Conservation (phyloP, 2,113 vertebrate species). For the Alligator mississippiensis region DNA sequence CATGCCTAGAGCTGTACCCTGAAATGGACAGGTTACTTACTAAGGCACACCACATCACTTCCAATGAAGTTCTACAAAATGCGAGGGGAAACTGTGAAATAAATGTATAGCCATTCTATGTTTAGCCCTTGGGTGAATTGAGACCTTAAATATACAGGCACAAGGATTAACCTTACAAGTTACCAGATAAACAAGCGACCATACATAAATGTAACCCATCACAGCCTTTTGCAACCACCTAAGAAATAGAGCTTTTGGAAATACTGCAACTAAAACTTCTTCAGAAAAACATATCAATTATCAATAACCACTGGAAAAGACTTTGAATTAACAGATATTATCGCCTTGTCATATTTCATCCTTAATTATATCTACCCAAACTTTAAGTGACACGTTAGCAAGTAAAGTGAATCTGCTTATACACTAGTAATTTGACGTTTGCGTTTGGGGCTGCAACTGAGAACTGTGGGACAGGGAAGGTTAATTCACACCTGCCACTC, state of each 20-base stretch:
- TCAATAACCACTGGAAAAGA: background rate
- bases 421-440: background rate
- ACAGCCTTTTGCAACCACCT: background rate
- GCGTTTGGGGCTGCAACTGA: background rate
- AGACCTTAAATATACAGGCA: slow-evolving; percentile 3
- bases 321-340: slow-evolving; percentile 17
- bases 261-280: background rate
- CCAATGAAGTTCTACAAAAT: slow-evolving; percentile 44
- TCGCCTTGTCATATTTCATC: background rate
- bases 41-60: slow-evolving; percentile 54
- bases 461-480: slow-evolving; percentile 48
- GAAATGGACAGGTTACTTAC: slow-evolving; percentile 55
- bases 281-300: background rate
- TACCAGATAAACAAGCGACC: background rate
- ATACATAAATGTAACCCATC: background rate
- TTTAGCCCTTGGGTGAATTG: slow-evolving; percentile 31
- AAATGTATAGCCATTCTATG: slow-evolving; percentile 41
- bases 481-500: slow-evolving; percentile 77
- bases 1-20: slow-evolving; percentile 1
- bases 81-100: slow-evolving; percentile 45
- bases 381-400: slow-evolving; percentile 47
- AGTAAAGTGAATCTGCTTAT: slow-evolving; percentile 43
- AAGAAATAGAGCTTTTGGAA: background rate
- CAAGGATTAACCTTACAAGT: slow-evolving; percentile 3
- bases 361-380: slow-evolving; percentile 19